Evolutionary conservation across 2,797 vertebrate genomes (phyloP).

Genomic region (Cossypha niveicapilla): DNA sequence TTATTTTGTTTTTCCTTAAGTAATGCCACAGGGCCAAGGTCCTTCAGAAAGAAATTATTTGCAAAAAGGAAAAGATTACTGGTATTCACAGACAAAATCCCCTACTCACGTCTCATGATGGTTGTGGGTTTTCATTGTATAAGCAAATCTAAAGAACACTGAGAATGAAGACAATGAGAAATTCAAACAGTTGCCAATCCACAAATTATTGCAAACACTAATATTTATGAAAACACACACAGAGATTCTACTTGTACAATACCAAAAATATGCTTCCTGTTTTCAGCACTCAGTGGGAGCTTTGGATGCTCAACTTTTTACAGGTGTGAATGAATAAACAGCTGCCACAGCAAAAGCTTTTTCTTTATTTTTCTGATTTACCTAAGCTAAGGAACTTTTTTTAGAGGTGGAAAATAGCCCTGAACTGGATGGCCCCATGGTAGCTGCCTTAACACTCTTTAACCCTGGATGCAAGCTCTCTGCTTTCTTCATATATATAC

Average conservation of each 20-base stretch:
- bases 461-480: not conserved
- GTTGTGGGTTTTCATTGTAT: not conserved
- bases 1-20: not conserved
- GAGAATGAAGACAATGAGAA: not conserved
- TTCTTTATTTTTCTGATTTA: not conserved
- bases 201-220: not conserved
- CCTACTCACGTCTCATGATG: not conserved
- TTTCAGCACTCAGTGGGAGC: not conserved
- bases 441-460: not conserved
- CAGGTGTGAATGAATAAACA: not conserved
- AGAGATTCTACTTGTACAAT: fast-evolving
- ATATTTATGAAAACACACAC: not conserved
- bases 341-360: not conserved
- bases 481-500: not conserved
- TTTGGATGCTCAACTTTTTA: not conserved
- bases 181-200: not conserved
- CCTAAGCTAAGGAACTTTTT: not conserved
- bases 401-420: not conserved
- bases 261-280: not conserved
- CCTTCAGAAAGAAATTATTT: not conserved
- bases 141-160: not conserved
- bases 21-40: not conserved
- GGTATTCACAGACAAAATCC: not conserved
- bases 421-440: not conserved
- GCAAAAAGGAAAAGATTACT: not conserved